Conservation (phyloP, 1,140 invertebrate species). For the Diabrotica undecimpunctata region DNA sequence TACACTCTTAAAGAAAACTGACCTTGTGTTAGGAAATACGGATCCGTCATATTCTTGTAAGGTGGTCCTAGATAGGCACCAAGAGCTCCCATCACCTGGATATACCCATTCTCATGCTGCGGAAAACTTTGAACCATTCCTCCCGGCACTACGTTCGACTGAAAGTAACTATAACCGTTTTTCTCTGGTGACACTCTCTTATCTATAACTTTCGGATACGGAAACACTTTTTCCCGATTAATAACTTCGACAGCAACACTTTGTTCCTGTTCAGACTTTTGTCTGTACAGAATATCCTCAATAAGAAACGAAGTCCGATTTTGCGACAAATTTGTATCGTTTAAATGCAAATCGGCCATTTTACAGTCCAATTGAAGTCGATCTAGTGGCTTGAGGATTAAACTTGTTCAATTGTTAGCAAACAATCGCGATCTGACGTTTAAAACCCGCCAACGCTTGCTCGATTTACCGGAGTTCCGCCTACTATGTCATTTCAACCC, state of each 20-base stretch:
- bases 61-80: slow-evolving; percentile 58
- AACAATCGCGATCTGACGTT: slow-evolving; percentile 35
- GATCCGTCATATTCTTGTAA: slow-evolving; percentile 61
- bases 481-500: slow-evolving; percentile 40
- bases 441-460: slow-evolving; percentile 23
- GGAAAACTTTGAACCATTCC: slow-evolving; percentile 34
- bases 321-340: slow-evolving; percentile 31
- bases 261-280: slow-evolving; percentile 48
- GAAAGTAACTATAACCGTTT: slow-evolving; percentile 37
- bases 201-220: slow-evolving; percentile 21
- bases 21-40: slow-evolving; percentile 67
- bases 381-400: slow-evolving; percentile 16
- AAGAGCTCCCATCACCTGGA: slow-evolving; percentile 62
- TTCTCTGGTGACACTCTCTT: slow-evolving; percentile 28
- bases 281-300: slow-evolving; percentile 73
- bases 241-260: slow-evolving; percentile 3
- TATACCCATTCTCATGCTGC: slow-evolving; percentile 41
- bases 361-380: background rate
- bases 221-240: slow-evolving; percentile 23
- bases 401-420: slow-evolving; percentile 26
- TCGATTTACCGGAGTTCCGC: slow-evolving; percentile 30
- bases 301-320: slow-evolving; percentile 70
- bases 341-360: slow-evolving; percentile 18
- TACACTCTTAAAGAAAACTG: slow-evolving; percentile 21
- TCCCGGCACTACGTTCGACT: slow-evolving; percentile 32